Base-by-base conservation (phyloP, 1,140 invertebrate species). In the Brachionus calyciflorus region DNA sequence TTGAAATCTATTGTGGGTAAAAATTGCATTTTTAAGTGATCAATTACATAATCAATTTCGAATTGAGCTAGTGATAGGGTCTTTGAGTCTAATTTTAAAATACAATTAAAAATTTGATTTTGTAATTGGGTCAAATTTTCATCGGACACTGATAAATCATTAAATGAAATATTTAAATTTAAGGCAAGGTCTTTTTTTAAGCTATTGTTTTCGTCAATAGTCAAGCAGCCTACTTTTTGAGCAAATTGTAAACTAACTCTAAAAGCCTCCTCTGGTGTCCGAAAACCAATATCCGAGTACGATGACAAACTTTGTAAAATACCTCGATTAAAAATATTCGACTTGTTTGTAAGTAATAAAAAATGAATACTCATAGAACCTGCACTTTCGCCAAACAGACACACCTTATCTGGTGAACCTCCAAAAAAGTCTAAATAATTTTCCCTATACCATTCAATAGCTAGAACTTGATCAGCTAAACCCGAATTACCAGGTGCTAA, bases 401-500 rank as follows among this genome's bases (percentile, higher is more conserved):
- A 81, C 7, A 83, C 68, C 3, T 69, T 51, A 44, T 78, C 33
- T 17, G 76, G 55, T 44, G 82, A 75, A 9, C 81, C 82, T 7
- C 80, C 80, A 75, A 82, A 83, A 24, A 41, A 75, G 46, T 49
- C 77, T 40, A 82, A 81, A 19, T 76, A 55, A 77, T 83, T 81
- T 46, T 79, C 63, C 21, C 80, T 78, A 21, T 82, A 76, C 93
- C 93, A 96, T 78, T 91, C 88, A 77, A 97, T 90, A 1, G 93
- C 94, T 81, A 95, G 79, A 0, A 91, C 90, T 85, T 96, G 93
- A 86, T 98, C 94, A 90, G 91, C 84, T 28, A 89, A 80, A 21
- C 88, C 88, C 78, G 83, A 81, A 78, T 89, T 89, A 17, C 88
- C 88, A 12, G 82, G 81, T 3, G 76, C n/a, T 6, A 49, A 44